These are phyloP conservation scores for Heliconius aoede DNA, from an alignment of 2,888 invertebrate species.

Conservation along the genomic window DNA sequence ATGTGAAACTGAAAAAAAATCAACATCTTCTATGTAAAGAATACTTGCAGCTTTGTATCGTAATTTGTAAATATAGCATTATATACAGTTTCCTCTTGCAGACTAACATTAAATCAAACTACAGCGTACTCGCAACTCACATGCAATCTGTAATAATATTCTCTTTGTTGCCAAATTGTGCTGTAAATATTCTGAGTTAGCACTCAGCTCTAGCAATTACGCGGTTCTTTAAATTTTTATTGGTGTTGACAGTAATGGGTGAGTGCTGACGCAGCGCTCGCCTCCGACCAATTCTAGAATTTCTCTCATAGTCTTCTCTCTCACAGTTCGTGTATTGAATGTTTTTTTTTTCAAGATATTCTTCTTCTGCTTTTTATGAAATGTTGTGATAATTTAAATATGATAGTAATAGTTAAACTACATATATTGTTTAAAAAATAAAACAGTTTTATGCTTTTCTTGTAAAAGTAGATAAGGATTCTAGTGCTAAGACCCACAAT, in stretches of 20 bases:
- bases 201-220: slow-evolving; percentile 56
- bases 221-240: slow-evolving; percentile 54
- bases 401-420: too few relatives aligned
- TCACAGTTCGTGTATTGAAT: slow-evolving; percentile 19
- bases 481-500: too few relatives aligned
- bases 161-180: slow-evolving; percentile 51
- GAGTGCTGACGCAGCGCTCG: slow-evolving; percentile 8
- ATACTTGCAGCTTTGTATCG: background rate
- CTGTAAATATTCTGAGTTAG: slow-evolving; percentile 58
- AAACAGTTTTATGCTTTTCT: too few relatives aligned
- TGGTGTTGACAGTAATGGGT: slow-evolving; percentile 31
- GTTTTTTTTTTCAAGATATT: background rate
- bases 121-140: slow-evolving; percentile 33
- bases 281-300: background rate
- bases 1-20: background rate
- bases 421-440: too few relatives aligned
- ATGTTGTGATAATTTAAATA: too few relatives aligned
- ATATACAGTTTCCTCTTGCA: slow-evolving; percentile 15
- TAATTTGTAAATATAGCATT: slow-evolving; percentile 2
- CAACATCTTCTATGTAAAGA: background rate
- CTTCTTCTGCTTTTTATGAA: too few relatives aligned
- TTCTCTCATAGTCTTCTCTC: background rate
- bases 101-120: slow-evolving; percentile 40
- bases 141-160: slow-evolving; percentile 51
- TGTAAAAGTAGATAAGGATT: too few relatives aligned